Conservation (phyloP, 1,140 invertebrate species). For the Plectrocnemia conspersa region DNA sequence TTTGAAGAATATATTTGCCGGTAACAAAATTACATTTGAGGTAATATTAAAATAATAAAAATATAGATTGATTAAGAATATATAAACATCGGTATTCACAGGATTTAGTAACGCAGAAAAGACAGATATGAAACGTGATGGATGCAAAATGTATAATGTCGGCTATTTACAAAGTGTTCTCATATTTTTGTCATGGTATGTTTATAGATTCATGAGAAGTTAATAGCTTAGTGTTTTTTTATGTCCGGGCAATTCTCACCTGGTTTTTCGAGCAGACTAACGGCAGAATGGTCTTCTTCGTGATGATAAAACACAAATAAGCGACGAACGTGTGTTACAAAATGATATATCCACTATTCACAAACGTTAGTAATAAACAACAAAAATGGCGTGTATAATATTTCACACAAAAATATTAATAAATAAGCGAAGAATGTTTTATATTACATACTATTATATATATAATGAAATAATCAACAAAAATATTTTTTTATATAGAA, state of each 20-base stretch:
- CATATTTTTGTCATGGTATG: no score
- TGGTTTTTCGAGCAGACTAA: conserved; percentile 19
- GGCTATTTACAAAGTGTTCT: conserved; percentile 14
- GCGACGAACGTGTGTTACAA: neutral
- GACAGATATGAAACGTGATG: neutral
- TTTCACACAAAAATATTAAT: no score
- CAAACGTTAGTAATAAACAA: neutral
- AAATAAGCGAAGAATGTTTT: no score
- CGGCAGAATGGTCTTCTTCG: conserved; percentile 2
- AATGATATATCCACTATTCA: neutral
- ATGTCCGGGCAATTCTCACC: conserved; percentile 32
- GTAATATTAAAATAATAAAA: no score
- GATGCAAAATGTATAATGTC: neutral
- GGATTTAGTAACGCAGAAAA: neutral
- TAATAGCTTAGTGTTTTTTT: no score
- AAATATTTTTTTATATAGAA: no score
- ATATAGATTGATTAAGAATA: neutral
- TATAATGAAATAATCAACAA: no score
- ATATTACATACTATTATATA: no score
- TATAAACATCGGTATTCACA: neutral
- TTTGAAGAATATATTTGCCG: no score
- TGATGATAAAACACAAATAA: neutral
- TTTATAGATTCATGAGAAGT: neutral
- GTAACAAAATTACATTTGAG: no score
- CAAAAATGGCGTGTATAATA: neutral